Evolutionary conservation across 2,797 vertebrate genomes (phyloP).

Genomic region (Allochrocebus solatus): DNA sequence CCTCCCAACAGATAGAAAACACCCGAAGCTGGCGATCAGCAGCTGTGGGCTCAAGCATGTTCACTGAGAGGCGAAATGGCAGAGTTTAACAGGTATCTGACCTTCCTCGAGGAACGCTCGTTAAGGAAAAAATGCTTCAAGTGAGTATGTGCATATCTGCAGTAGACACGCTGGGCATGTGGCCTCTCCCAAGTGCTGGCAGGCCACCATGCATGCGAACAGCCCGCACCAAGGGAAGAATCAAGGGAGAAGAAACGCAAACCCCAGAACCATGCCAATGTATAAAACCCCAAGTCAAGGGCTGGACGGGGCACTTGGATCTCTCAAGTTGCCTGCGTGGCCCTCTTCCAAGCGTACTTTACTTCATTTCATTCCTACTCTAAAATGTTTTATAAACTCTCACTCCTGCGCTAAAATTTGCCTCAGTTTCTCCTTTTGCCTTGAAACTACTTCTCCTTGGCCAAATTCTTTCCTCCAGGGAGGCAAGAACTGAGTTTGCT

Average conservation of each 20-base stretch:
- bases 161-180: neutral
- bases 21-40: neutral
- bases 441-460: neutral
- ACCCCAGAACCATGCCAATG: neutral
- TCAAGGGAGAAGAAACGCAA: neutral
- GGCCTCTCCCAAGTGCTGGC: neutral
- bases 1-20: neutral
- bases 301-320: neutral
- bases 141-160: neutral
- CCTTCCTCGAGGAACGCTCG: neutral
- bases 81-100: neutral
- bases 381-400: neutral
- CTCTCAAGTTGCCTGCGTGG: neutral
- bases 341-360: neutral
- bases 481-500: neutral
- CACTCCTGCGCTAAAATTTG: neutral
- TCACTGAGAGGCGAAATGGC: neutral
- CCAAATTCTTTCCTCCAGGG: neutral
- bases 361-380: neutral
- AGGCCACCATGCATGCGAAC: neutral
- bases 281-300: neutral
- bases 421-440: neutral
- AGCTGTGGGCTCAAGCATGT: neutral
- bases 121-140: neutral
- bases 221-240: neutral